Evolutionary conservation across 2,113 vertebrate genomes (phyloP), one percentile per base, ranked within the genome.

Genomic region (Halichoerus grypus): DNA sequence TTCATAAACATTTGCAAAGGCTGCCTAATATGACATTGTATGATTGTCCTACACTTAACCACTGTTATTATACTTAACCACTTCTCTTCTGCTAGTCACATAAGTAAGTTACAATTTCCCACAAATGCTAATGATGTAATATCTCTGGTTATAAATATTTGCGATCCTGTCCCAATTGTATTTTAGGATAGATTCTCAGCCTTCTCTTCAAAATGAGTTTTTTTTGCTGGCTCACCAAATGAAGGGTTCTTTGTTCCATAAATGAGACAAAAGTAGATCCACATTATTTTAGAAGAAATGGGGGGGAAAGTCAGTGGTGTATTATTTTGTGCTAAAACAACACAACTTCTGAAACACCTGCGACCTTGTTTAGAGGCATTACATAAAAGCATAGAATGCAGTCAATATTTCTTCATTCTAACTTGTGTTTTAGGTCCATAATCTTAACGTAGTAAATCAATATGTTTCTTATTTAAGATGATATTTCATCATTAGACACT

Each of bases 301-400:
- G 14, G 42, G 42, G 82, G 57, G 46, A 28, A 89, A 94, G 46
- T 84, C 90, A 97, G 92, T 77, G 84, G 61, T 94, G 33, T 80
- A 76, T 95, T 88, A 97, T 95, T 95, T 89, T 94, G 59, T 91
- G 61, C 88, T 96, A 97, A 96, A 97, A 96, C 96, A 92, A 83
- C 71, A 88, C 46, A 88, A 71, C 61, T 95, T 88, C 92, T 96
- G 33, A 97, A 95, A 94, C 90, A 94, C 80, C 88, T 96, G 92
- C 76, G 93, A 77, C 81, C 84, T 87, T 67, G 71, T 59, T 95
- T 71, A 96, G 57, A 89, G 39, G 31, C 83, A 97, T 72, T 88
- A 59, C 53, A 67, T 86, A 74, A 93, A 97, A 74, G 65, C 82
- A 83, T 21, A 95, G 31, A 85, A 92, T 87, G 33, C 59, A 96